Evolutionary conservation across 2,888 invertebrate genomes (phyloP).

Genomic region (Atethmia centrago): DNA sequence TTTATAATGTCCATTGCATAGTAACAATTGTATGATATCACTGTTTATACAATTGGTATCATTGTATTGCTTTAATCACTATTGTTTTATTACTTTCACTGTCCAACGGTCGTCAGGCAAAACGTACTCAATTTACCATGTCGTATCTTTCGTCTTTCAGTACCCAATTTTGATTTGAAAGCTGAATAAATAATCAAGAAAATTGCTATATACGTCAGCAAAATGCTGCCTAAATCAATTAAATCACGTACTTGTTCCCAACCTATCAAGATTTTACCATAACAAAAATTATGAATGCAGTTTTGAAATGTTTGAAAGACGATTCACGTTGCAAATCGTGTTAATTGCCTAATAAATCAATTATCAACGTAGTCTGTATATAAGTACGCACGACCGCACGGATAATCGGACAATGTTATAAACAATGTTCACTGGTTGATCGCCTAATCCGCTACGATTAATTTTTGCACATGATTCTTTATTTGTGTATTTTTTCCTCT

Average conservation of each 20-base stretch:
- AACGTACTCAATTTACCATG: not conserved
- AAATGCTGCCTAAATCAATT: not conserved
- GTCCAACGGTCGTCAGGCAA: conserved; percentile 17
- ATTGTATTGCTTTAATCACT: conserved; percentile 40
- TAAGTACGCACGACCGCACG: conserved; percentile 26
- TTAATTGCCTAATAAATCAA: conserved; percentile 47
- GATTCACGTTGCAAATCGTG: conserved; percentile 31
- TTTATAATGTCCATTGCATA: conserved; percentile 21
- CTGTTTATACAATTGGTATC: conserved; percentile 46
- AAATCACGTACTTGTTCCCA: not conserved
- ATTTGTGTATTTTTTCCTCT: not conserved
- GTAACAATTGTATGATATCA: conserved; percentile 41
- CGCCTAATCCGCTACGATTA: conserved; percentile 15
- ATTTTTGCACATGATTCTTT: conserved; percentile 5
- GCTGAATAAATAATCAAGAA: not conserved
- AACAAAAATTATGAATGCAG: conserved; percentile 12
- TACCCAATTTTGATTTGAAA: not conserved
- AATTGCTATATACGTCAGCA: not conserved
- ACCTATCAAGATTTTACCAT: not conserved
- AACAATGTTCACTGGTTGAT: conserved; percentile 30
- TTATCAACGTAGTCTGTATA: conserved; percentile 15
- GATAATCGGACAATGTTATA: conserved; percentile 34
- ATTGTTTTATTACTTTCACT: conserved; percentile 42
- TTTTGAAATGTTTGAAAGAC: conserved; percentile 1
- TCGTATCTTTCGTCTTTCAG: not conserved